Evolutionary conservation across 2,888 invertebrate genomes (phyloP).

Genomic region (Epinotia nisella): DNA sequence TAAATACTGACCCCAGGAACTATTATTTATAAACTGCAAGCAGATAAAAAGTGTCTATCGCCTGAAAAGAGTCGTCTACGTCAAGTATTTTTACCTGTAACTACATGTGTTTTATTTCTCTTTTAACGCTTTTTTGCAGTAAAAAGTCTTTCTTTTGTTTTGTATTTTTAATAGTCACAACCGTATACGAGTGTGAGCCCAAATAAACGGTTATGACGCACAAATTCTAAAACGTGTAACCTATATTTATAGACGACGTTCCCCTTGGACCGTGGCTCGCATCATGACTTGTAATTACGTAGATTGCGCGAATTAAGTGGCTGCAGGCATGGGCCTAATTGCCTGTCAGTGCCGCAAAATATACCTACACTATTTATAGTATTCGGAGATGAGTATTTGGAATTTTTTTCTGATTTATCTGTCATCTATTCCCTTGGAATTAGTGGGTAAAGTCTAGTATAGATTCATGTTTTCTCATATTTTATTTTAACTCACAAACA

Average conservation of each 20-base stretch:
- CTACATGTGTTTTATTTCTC: too few relatives aligned
- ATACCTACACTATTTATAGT: constrained; percentile 28
- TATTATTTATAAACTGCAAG: too few relatives aligned
- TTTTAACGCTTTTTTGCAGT: too few relatives aligned
- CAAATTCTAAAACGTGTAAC: not conserved
- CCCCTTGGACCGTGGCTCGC: constrained; percentile 4
- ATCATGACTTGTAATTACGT: constrained; percentile 23
- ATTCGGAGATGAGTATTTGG: not conserved
- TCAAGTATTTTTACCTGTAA: too few relatives aligned
- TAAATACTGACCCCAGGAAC: too few relatives aligned
- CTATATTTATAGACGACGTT: constrained; percentile 1
- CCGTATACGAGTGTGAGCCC: not conserved
- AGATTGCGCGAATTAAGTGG: constrained; percentile 29
- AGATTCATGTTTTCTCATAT: too few relatives aligned
- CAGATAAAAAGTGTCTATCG: too few relatives aligned
- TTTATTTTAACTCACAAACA: too few relatives aligned
- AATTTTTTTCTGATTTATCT: not conserved
- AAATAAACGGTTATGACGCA: not conserved
- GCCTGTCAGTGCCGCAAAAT: constrained; percentile 29
- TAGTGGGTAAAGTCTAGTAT: not conserved
- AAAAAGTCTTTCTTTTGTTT: too few relatives aligned
- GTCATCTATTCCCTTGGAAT: not conserved
- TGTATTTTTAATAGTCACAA: too few relatives aligned
- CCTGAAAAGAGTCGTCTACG: too few relatives aligned
- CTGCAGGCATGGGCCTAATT: constrained; percentile 20